Evolutionary conservation across 2,888 invertebrate species (phyloP), one percentile per base, ranked within the genome.

Genomic region (Leptinotarsa tumamoca): DNA sequence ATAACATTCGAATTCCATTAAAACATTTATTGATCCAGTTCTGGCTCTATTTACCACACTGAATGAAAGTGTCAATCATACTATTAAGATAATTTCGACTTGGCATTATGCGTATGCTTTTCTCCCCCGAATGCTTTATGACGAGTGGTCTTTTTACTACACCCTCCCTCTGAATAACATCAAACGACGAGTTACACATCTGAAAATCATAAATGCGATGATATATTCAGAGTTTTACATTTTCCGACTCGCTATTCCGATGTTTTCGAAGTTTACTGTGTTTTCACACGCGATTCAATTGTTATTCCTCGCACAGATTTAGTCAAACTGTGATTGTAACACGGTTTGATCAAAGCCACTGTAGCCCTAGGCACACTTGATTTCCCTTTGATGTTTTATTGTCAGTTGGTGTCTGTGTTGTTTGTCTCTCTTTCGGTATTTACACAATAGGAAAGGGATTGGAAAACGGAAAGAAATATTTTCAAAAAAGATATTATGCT

Each of bases 41-140:
- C 72, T 70, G 74, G 81, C 80, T 83, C 82, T 83, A 78, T 82
- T 74, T 79, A 76, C 79, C 82, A 78, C 81, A 81, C 78, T 85
- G 83, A 86, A 86, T 86, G 84, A 83, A 85, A 83, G 83, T 85
- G 87, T 87, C 87, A 87, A 87, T 87, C 87, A 87, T 84, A 80
- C 82, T 81, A 85, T 87, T 87, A 86, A 87, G 87, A 87, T 87
- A 87, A 87, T 86, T 83, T 82, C 77, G 78, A 80, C 80, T 80
- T 78, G 81, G 81, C 81, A 79, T 77, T 79, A 79, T 80, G 84
- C 82, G 83, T 82, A 81, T 81, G 82, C 80, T 76, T 73, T 71
- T 58, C 71, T 66, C 58, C 66, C 77, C 77, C 75, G 49, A 63
- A 63, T 43, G 63, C 63, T 43, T 43, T n/a, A 63, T 33, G 52